Evolutionary conservation across 2,797 vertebrate genomes (phyloP).

Genomic region (Clarias platycephalus): DNA sequence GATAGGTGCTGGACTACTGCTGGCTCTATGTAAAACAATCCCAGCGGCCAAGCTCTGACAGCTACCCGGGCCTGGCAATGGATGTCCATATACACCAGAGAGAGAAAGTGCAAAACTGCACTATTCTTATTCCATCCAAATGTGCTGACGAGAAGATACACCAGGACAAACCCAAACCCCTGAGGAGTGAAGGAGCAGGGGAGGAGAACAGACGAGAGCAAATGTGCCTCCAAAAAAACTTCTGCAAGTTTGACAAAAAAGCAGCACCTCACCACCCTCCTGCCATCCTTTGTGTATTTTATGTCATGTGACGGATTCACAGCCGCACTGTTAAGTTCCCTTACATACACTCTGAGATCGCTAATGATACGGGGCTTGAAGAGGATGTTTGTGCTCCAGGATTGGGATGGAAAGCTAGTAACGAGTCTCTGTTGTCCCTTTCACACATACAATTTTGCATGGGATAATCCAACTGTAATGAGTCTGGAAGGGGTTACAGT

Average conservation of each 20-base stretch:
- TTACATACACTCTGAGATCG: background rate
- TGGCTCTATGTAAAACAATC: slow-evolving; percentile 37
- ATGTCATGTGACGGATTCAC: background rate
- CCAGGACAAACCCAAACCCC: slow-evolving; percentile 30
- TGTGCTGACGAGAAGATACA: slow-evolving; percentile 39
- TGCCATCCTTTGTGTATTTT: slow-evolving; percentile 14
- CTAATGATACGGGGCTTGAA: background rate
- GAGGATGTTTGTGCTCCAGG: background rate
- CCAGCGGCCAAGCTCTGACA: slow-evolving; percentile 35
- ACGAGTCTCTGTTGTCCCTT: background rate
- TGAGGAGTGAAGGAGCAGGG: slow-evolving; percentile 13
- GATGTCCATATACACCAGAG: slow-evolving; percentile 34
- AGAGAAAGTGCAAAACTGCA: slow-evolving; percentile 44
- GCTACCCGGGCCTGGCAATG: slow-evolving; percentile 21
- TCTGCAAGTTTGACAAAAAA: slow-evolving; percentile 11
- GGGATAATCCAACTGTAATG: background rate
- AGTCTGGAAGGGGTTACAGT: background rate
- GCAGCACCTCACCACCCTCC: background rate
- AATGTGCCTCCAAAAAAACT: slow-evolving; percentile 7
- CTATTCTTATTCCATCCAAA: slow-evolving; percentile 37
- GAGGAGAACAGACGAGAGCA: slow-evolving; percentile 15
- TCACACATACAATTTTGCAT: background rate
- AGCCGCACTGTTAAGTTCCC: background rate
- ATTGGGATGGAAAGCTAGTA: background rate
- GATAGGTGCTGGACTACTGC: slow-evolving; percentile 3